phyloP scores from a whole-genome alignment of 2,888 invertebrate genomes.

The Tridacna crocea region DNA sequence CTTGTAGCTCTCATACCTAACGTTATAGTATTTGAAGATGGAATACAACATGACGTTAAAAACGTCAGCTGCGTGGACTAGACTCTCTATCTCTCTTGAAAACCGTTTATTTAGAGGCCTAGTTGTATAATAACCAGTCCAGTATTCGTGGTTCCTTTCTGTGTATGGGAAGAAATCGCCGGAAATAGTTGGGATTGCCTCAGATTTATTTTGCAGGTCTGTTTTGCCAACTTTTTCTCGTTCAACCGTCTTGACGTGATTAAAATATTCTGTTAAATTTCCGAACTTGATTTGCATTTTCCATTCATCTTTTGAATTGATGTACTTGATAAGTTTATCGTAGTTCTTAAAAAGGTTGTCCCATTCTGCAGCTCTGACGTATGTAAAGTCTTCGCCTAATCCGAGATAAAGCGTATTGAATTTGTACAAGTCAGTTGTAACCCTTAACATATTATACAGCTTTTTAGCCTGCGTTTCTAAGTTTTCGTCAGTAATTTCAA shows the following conservation, averaged over 20 bases:
- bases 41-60: slow-evolving; percentile 74
- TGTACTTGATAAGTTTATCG: slow-evolving; percentile 92
- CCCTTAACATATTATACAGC: slow-evolving; percentile 93
- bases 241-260: slow-evolving; percentile 86
- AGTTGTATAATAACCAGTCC: slow-evolving; percentile 98
- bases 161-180: slow-evolving; percentile 99
- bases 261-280: slow-evolving; percentile 95
- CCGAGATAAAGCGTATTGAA: slow-evolving; percentile 97
- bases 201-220: slow-evolving; percentile 81
- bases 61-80: slow-evolving; percentile 80
- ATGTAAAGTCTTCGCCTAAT: slow-evolving; percentile 98
- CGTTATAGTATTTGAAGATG: slow-evolving; percentile 50
- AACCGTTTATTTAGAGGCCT: slow-evolving; percentile 88
- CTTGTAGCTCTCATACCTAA: slow-evolving; percentile 25
- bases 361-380: slow-evolving; percentile 94
- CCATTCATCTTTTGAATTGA: slow-evolving; percentile 90
- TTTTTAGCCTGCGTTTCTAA: slow-evolving; percentile 92
- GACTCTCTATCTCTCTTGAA: slow-evolving; percentile 86
- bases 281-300: slow-evolving; percentile 87
- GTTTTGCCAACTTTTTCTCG: slow-evolving; percentile 30
- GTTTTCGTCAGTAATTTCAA: slow-evolving; percentile 93
- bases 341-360: slow-evolving; percentile 97
- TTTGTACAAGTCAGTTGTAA: slow-evolving; percentile 94
- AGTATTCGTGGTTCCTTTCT: slow-evolving; percentile 93
- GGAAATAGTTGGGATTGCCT: slow-evolving; percentile 88